These are phyloP conservation scores for Oreochromis spilurus DNA, from an alignment of 2,113 vertebrate genomes.

Conservation along the genomic window DNA sequence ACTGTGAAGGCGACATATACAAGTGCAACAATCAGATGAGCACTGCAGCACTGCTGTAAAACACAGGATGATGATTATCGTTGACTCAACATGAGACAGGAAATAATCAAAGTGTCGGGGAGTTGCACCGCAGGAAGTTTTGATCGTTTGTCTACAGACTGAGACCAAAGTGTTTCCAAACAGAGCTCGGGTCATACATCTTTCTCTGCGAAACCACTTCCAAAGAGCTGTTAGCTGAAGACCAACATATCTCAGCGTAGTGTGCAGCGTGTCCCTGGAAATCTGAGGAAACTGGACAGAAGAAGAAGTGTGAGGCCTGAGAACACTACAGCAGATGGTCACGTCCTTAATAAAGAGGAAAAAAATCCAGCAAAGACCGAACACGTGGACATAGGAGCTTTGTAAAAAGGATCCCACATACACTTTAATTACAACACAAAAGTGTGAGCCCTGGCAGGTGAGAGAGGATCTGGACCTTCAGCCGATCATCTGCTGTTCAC, in stretches of 20 bases:
- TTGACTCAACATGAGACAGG: neutral
- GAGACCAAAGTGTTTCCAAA: neutral
- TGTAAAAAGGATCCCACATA: neutral
- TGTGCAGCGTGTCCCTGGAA: too few species aligned
- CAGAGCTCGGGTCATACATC: neutral
- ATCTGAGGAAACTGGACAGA: too few species aligned
- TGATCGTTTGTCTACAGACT: neutral
- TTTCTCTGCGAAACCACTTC: neutral
- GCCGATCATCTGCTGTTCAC: too few species aligned
- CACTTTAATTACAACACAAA: conserved; percentile 9
- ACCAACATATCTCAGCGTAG: too few species aligned
- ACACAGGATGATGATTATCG: neutral
- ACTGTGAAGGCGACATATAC: neutral
- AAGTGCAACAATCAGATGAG: neutral
- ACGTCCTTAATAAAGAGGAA: too few species aligned
- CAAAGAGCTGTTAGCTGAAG: too few species aligned
- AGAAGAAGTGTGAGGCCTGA: too few species aligned
- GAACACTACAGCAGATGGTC: too few species aligned
- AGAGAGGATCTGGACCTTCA: too few species aligned
- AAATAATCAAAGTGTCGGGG: neutral
- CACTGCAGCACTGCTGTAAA: neutral
- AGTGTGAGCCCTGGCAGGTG: neutral
- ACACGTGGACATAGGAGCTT: neutral
- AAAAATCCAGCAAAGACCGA: too few species aligned
- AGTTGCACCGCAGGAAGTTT: neutral